phyloP scores from a whole-genome alignment of 2,888 invertebrate species.

The Priocnemis perturbator region DNA sequence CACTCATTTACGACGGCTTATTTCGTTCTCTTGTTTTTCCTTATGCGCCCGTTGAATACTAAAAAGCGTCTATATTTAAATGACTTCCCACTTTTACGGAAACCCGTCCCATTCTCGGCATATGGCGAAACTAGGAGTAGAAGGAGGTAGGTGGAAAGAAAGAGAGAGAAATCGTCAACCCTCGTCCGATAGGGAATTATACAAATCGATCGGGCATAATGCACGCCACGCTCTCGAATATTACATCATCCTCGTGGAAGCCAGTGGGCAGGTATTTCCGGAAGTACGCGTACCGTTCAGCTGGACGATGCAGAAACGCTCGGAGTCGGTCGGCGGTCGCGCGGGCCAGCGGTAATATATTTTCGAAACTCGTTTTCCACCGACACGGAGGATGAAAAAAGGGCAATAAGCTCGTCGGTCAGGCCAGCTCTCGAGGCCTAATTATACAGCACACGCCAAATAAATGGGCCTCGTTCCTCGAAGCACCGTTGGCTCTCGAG shows the following conservation, averaged over 20 bases:
- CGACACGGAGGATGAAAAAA: slow-evolving; percentile 44
- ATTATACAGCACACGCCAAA: slow-evolving; percentile 73
- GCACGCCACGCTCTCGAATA: not conserved
- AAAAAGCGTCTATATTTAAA: slow-evolving; percentile 54
- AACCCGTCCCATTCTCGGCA: slow-evolving; percentile 38
- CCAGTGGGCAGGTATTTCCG: not conserved
- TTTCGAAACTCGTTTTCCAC: slow-evolving; percentile 59
- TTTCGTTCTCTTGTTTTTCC: slow-evolving; percentile 25
- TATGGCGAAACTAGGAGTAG: slow-evolving; percentile 35
- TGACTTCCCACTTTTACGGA: slow-evolving; percentile 49
- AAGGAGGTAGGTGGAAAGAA: slow-evolving; percentile 5
- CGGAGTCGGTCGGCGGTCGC: slow-evolving; percentile 26
- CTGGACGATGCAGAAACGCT: not conserved
- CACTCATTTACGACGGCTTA: too few relatives aligned
- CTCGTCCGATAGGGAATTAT: slow-evolving; percentile 19
- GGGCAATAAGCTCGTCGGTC: slow-evolving; percentile 46
- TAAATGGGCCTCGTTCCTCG: slow-evolving; percentile 67
- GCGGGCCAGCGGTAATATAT: slow-evolving; percentile 47
- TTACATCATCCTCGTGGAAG: not conserved
- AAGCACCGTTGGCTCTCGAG: slow-evolving; percentile 62
- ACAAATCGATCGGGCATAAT: slow-evolving; percentile 1
- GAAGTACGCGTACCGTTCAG: not conserved
- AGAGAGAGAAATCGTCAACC: slow-evolving; percentile 26
- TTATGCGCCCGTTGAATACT: slow-evolving; percentile 36
- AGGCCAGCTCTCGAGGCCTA: slow-evolving; percentile 59